phyloP scores from a whole-genome alignment of 2,797 vertebrate species.

The Sebastes glaucus region DNA sequence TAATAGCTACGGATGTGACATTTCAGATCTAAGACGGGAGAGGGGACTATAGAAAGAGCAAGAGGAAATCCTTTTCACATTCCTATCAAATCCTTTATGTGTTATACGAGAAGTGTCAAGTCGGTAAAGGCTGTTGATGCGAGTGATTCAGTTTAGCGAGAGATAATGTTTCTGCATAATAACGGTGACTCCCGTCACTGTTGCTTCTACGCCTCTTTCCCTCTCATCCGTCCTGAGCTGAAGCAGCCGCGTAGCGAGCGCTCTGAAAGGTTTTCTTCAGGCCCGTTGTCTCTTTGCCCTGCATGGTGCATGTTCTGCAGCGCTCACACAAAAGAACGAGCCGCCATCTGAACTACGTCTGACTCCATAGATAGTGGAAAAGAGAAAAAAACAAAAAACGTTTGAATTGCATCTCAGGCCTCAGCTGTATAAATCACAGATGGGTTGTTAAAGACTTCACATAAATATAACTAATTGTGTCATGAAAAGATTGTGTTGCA shows the following conservation, averaged over 20 bases:
- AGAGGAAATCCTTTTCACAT: constrained; percentile 68
- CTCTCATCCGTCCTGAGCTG: constrained; percentile 38
- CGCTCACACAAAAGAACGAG: constrained; percentile 36
- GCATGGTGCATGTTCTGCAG: constrained; percentile 49
- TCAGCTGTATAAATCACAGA: constrained; percentile 16
- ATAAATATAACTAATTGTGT: not conserved
- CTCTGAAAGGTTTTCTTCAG: constrained; percentile 45
- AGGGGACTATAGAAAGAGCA: constrained; percentile 46
- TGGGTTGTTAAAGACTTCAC: constrained; percentile 16
- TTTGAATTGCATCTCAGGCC: constrained; percentile 16
- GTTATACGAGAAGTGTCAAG: constrained; percentile 42
- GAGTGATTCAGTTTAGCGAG: constrained; percentile 40
- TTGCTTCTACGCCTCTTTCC: constrained; percentile 27
- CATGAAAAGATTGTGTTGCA: not conserved
- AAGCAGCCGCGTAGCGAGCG: constrained; percentile 6
- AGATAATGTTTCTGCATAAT: constrained; percentile 47
- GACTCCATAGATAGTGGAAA: constrained; percentile 4
- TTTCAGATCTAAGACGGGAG: constrained; percentile 44
- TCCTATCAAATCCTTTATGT: constrained; percentile 53
- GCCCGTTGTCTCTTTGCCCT: constrained; percentile 30
- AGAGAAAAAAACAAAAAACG: not conserved
- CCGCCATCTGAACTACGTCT: constrained; percentile 30
- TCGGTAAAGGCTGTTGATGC: constrained; percentile 36
- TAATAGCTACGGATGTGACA: constrained; percentile 74
- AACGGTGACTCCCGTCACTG: constrained; percentile 37